Base-by-base conservation (phyloP, 2,797 vertebrate genomes). In the Myripristis murdjan region DNA sequence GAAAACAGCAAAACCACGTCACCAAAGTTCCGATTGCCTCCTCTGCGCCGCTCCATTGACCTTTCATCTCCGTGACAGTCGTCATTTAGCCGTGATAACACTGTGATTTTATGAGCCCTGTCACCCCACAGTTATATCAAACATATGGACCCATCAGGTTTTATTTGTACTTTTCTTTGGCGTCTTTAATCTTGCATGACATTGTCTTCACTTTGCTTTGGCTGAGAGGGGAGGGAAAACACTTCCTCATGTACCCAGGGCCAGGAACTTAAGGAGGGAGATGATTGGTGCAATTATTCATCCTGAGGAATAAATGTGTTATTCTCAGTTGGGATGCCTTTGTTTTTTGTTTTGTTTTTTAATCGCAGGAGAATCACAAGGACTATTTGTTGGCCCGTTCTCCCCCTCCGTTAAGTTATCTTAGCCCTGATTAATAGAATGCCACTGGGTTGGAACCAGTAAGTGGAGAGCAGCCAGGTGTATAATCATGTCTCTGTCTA, bases 391-490 rank as follows among this genome's bases (percentile, higher is more conserved):
- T 73, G 79, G 62, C 48, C 75, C 58, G 14, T 75, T 88, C 65
- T 75, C 64, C 44, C 65, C 66, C 46, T 78, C 64, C 72, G 76
- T 85, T 81, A 80, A 74, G 85, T 81, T 53, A 87, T 87, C 74
- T 70, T 18, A 68, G 64, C 46, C 65, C 74, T 82, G 87, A 90
- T 90, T 87, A 91, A 91, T 87, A 81, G 74, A 79, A 84, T 60
- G 63, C 69, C 81, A 66, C 71, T 75, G 79, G 75, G 55, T 49
- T 82, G 86, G 77, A 89, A 82, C 79, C 72, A 82, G 76, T 57
- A 61, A 85, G 77, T 65, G 85, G 70, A 81, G 76, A 77, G 79
- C 84, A 83, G 82, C 80, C 85, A 87, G 87, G 83, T 91, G 84
- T 70, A 64, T 81, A 84, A 88, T 85, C 65, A 14, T 1, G 3